Percentiles rank a stretch among this genome's conserved stretches.
phyloP scores from a whole-genome alignment of 2,797 vertebrate genomes.

The Ctenopoma multispine region DNA sequence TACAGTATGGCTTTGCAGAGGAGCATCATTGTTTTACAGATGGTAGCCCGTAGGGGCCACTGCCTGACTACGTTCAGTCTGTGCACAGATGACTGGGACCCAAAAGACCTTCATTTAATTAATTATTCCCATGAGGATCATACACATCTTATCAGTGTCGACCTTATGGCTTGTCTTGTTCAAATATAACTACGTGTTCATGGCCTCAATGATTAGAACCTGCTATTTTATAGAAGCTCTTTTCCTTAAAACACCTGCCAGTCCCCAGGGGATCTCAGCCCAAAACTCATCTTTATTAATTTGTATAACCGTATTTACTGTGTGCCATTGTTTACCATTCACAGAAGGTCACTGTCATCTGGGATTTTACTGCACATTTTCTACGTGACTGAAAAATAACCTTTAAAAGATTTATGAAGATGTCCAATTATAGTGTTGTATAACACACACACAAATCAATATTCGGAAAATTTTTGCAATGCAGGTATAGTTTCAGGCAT shows the following conservation, averaged over 20 bases:
- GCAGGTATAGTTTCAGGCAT: not conserved
- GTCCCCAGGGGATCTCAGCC: slow-evolving; percentile 1
- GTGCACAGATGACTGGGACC: slow-evolving; percentile 49
- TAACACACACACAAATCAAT: slow-evolving; percentile 16
- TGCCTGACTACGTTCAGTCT: slow-evolving; percentile 72
- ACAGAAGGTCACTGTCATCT: slow-evolving; percentile 23
- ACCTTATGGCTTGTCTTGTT: slow-evolving; percentile 34
- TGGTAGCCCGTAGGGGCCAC: slow-evolving; percentile 80
- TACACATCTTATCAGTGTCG: slow-evolving; percentile 50
- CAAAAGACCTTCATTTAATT: slow-evolving; percentile 60
- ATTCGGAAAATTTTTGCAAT: slow-evolving; percentile 39
- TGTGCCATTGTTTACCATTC: slow-evolving; percentile 20
- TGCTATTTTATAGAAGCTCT: slow-evolving; percentile 20
- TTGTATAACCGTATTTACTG: not conserved
- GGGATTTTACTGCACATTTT: slow-evolving; percentile 24
- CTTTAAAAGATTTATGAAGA: not conserved
- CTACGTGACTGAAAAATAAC: slow-evolving; percentile 37
- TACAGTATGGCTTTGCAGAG: slow-evolving; percentile 53
- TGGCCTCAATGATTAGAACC: slow-evolving; percentile 48
- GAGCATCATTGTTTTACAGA: slow-evolving; percentile 67
- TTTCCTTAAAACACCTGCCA: slow-evolving; percentile 36
- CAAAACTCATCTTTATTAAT: slow-evolving; percentile 1
- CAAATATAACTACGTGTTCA: slow-evolving; percentile 26
- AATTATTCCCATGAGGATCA: slow-evolving; percentile 54
- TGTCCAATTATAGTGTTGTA: not conserved